A percentile compares a stretch with the other conserved stretches of the same genome.
phyloP scores from a whole-genome alignment of 2,113 vertebrate species.

The Paradoxurus hermaphroditus region DNA sequence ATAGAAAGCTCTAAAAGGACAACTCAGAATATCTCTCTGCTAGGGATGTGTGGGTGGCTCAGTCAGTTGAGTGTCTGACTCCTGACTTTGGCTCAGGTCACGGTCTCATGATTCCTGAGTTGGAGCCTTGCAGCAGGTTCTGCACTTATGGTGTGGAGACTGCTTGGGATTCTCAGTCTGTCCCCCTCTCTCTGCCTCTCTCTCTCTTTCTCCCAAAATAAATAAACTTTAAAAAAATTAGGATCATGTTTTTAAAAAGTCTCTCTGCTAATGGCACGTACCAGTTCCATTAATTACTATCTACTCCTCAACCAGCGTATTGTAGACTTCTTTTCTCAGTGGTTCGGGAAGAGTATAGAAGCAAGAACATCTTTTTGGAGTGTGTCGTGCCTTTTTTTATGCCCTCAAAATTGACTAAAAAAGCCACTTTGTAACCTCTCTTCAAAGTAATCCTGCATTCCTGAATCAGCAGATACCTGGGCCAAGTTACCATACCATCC shows the following conservation, averaged over 20 bases:
- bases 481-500: constrained; percentile 82
- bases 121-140: too few species aligned
- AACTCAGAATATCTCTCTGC: constrained; percentile 90
- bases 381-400: constrained; percentile 88
- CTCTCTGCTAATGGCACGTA: constrained; percentile 84
- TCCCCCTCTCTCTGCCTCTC: too few species aligned
- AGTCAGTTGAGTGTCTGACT: too few species aligned
- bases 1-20: constrained; percentile 81
- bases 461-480: constrained; percentile 87
- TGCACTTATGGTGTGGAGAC: too few species aligned
- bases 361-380: constrained; percentile 81
- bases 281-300: constrained; percentile 85
- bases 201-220: too few species aligned
- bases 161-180: too few species aligned
- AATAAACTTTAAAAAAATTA: too few species aligned
- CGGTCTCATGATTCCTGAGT: too few species aligned
- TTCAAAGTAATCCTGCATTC: constrained; percentile 87
- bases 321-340: constrained; percentile 90
- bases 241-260: too few species aligned
- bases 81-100: too few species aligned
- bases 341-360: constrained; percentile 89
- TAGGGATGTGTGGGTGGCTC: constrained; percentile 26
- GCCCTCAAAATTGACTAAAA: constrained; percentile 88
- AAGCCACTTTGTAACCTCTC: constrained; percentile 86
- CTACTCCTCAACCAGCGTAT: constrained; percentile 91